Evolutionary conservation across 2,797 vertebrate genomes (phyloP), one percentile per base, ranked within the genome.

Genomic region (Sternarchorhynchus goeldii): DNA sequence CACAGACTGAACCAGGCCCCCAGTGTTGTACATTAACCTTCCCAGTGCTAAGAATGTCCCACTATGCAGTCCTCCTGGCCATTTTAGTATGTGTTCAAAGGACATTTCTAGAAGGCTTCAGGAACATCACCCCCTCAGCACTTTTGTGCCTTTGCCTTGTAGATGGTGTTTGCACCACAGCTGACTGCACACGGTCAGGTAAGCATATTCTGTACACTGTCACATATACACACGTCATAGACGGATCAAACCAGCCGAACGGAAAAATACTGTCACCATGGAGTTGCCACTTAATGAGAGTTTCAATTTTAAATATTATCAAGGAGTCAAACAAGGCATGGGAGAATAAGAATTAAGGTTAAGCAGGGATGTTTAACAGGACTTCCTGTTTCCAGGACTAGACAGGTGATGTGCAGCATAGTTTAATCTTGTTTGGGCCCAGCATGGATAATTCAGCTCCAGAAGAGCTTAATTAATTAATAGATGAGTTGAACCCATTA

Each of bases 181-280:
- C 96, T 74, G 95, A 95, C 86, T 98, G 97, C 88, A 96, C 96
- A 83, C 94, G 94, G 83, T 95, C 97, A 92, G 96, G 97, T 98
- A 94, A 95, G 94, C 68, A 76, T 10, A 80, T 75, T 73, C 73
- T 18, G 14, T 57, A 58, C 41, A 39, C 21, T 34, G 10, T 17
- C 1, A 60, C 18, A 16, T 16, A 65, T 17, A 65, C 31, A 8
- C 17, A 21, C 17, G 21, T 17, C 20, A 8, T 32, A 71, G 17
- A 17, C 20, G 20, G 20, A 62, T 8, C 21, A 6, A 4, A 8
- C 34, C 34, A 4, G 34, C 34, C 2, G 41, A 6, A 45, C 41
- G 10, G 41, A 4, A 45, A 45, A 45, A 45, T 45, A 45, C 10
- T 45, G 10, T 2, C 7, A 45, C 5, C 41, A 45, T 8, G 2